Conservation (phyloP, 2,888 invertebrate species). For the Podabrus alpinus region DNA sequence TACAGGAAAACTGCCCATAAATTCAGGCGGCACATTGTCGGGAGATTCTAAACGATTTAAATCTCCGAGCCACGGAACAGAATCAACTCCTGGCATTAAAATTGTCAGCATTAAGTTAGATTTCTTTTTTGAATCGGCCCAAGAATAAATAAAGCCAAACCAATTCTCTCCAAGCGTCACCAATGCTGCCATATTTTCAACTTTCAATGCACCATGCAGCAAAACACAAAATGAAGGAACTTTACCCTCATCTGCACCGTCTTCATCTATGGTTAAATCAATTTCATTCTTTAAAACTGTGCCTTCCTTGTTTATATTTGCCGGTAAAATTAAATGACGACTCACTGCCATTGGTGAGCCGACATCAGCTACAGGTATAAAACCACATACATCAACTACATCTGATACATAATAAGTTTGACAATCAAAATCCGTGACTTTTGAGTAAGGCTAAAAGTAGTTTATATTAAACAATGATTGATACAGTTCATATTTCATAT, state of each 20-base stretch:
- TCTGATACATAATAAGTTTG: constrained; percentile 68
- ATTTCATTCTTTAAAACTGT: constrained; percentile 45
- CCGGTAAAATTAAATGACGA: constrained; percentile 85
- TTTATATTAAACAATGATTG: background rate
- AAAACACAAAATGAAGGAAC: constrained; percentile 90
- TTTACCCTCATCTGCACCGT: constrained; percentile 73
- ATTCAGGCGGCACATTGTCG: constrained; percentile 52
- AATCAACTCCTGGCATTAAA: constrained; percentile 61
- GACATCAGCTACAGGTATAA: constrained; percentile 83
- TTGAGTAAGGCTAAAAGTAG: constrained; percentile 54
- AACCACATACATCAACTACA: constrained; percentile 83
- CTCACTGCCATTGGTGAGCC: constrained; percentile 91
- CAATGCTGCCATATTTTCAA: constrained; percentile 90
- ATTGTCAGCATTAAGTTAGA: constrained; percentile 88
- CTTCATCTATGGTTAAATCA: constrained; percentile 57
- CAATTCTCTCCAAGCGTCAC: constrained; percentile 83
- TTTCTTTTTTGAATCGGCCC: constrained; percentile 90
- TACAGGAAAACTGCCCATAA: constrained; percentile 59
- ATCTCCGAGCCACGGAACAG: constrained; percentile 90
- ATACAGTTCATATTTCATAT: constrained; percentile 23
- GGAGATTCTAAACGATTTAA: constrained; percentile 70
- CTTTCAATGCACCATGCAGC: constrained; percentile 83
- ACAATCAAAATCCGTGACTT: constrained; percentile 67
- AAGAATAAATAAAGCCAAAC: constrained; percentile 94
- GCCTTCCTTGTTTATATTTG: constrained; percentile 57